Evolutionary conservation across 2,113 vertebrate genomes (phyloP).

Genomic region (Syrrhaptes paradoxus): DNA sequence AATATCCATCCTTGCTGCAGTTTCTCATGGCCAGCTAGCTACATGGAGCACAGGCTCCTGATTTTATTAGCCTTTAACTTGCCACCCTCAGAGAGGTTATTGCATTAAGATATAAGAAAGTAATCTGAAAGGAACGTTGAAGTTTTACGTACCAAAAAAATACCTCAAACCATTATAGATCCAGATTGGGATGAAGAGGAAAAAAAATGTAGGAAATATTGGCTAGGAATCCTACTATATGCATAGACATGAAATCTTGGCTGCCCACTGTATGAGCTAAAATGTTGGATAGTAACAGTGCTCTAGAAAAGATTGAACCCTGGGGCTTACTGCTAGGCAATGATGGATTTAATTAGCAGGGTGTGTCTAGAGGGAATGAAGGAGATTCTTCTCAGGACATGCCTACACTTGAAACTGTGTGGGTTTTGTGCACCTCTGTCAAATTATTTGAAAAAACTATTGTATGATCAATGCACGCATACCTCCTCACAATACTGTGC

Average conservation of each 20-base stretch:
- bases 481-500: not conserved
- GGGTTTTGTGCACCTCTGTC: slow-evolving; percentile 10
- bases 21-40: slow-evolving; percentile 17
- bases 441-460: slow-evolving; percentile 10
- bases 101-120: not conserved
- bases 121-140: not conserved
- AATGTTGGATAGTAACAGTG: slow-evolving; percentile 45
- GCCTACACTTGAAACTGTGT: slow-evolving; percentile 39
- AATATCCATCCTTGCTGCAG: slow-evolving; percentile 15
- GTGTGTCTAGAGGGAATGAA: slow-evolving; percentile 53
- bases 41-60: not conserved
- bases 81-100: not conserved
- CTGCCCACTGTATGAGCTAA: slow-evolving; percentile 58
- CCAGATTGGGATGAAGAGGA: not conserved
- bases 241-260: slow-evolving; percentile 62
- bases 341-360: slow-evolving; percentile 63
- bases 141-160: not conserved
- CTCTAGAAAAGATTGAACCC: slow-evolving; percentile 61
- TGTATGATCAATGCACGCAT: not conserved
- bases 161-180: not conserved
- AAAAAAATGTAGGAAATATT: slow-evolving; percentile 1
- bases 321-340: slow-evolving; percentile 45
- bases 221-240: slow-evolving; percentile 25
- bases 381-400: slow-evolving; percentile 50
- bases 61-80: slow-evolving; percentile 7